Conservation (phyloP, 2,888 invertebrate species). For the Lamellibrachia columna region DNA sequence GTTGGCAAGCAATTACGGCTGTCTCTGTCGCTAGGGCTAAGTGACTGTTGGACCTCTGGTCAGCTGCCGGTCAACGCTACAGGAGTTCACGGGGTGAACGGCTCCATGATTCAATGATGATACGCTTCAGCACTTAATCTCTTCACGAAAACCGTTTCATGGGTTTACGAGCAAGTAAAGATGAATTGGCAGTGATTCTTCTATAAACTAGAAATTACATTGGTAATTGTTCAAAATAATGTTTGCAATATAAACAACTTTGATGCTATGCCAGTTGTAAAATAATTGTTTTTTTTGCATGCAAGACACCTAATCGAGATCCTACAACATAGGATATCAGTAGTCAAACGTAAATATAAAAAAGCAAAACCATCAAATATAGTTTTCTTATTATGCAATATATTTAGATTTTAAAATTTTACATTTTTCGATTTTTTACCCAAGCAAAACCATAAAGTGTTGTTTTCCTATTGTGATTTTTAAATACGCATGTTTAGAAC, state of each 20-base stretch:
- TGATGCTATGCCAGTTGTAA: background rate
- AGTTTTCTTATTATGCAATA: too few species aligned
- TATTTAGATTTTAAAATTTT: too few species aligned
- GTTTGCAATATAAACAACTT: background rate
- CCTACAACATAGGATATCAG: background rate
- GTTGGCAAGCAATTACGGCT: constrained; percentile 2
- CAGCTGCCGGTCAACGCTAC: background rate
- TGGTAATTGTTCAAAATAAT: background rate
- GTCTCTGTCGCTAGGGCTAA: background rate
- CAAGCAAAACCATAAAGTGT: background rate
- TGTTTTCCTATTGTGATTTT: background rate
- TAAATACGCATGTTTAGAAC: background rate
- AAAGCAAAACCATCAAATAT: too few species aligned
- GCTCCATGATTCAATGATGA: background rate
- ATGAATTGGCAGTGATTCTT: background rate
- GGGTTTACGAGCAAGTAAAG: background rate
- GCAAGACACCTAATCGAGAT: background rate
- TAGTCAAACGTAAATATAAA: too few species aligned
- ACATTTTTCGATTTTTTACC: background rate
- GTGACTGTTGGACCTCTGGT: background rate
- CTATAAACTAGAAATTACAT: background rate
- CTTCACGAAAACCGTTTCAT: constrained; percentile 10
- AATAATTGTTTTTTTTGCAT: background rate
- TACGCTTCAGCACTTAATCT: background rate
- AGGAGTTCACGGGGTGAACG: background rate